Base-by-base conservation (phyloP, 1,140 invertebrate species). In the Telenomus remus region DNA sequence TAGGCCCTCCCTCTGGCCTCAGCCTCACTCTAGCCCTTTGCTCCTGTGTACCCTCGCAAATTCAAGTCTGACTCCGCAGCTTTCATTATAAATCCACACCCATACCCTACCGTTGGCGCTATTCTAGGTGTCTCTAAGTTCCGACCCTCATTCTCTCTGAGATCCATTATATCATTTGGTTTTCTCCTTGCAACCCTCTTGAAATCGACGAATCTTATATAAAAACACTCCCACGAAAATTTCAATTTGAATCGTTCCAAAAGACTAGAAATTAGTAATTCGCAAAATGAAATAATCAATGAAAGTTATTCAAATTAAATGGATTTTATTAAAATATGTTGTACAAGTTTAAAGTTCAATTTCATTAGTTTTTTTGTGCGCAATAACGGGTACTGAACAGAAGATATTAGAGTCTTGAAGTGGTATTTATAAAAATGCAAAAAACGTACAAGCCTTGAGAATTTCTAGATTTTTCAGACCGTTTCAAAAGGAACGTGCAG, bases 41-140 rank as follows among this genome's bases (percentile, higher is more conserved):
- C 49, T 70, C 50, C 70, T 79, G 73, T 57, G 57, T 81, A 82
- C 83, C 84, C 85, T 87, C 82, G 75, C 86, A 87, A 87, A 88
- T 86, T 80, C 80, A 73, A 84, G 76, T 85, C 84, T 79, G 83
- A 87, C 83, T 87, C 83, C 77, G 82, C 81, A 79, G 81, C 80
- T 87, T 88, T 87, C 86, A 87, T 87, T 88, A 87, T 88, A 88
- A 88, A 88, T 88, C 84, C 85, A 6, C 19, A 85, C 82, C 81
- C 63, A 63, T 75, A 68, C 66, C 54, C 69, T 51, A 27, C 50
- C 56, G 56, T 59, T 39, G 27, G 59, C 64, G 54, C 69, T 74
- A 76, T 71, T 64, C 61, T 57, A 64, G 54, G 76, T 73, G 80
- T 80, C 82, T 81, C 82, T 83, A 84, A 86, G 81, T 87, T 86